phyloP scores from a whole-genome alignment of 2,888 invertebrate species.

The Apamea crenata region DNA sequence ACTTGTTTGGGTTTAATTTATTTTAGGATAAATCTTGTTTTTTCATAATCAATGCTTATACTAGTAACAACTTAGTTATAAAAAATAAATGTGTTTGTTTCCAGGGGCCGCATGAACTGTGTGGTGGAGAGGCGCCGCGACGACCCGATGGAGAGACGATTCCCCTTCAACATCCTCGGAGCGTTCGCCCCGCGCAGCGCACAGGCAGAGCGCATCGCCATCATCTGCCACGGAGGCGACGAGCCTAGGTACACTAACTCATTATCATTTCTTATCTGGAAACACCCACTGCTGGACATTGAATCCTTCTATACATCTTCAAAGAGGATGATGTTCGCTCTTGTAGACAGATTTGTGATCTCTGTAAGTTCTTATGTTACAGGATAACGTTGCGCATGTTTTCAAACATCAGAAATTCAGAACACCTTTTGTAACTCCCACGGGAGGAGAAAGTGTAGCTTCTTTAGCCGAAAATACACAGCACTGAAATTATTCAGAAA shows the following conservation, averaged over 20 bases:
- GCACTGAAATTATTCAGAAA: conserved; percentile 8
- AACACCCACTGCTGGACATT: not conserved
- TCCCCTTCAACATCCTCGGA: conserved; percentile 88
- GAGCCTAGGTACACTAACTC: conserved; percentile 83
- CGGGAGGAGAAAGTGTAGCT: not conserved
- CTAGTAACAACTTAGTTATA: conserved; percentile 4
- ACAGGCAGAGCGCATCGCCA: conserved; percentile 96
- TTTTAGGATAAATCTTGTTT: not conserved
- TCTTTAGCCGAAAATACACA: not conserved
- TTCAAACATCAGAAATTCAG: not conserved
- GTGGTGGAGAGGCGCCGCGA: conserved; percentile 96
- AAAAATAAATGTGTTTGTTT: conserved; percentile 52
- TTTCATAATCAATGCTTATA: conserved; percentile 7
- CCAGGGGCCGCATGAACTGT: conserved; percentile 96
- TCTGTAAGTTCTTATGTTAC: no score
- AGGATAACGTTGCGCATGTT: not conserved
- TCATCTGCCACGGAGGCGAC: conserved; percentile 96
- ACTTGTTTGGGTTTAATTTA: not conserved
- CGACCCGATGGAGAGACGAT: conserved; percentile 93
- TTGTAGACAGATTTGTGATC: not conserved
- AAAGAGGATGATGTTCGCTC: not conserved
- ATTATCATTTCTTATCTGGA: not conserved
- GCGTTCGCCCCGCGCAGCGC: conserved; percentile 84
- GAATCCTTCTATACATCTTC: no score
- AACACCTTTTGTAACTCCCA: not conserved